phyloP scores from a whole-genome alignment of 2,888 invertebrate genomes.

The Sarcophaga rosellei region DNA sequence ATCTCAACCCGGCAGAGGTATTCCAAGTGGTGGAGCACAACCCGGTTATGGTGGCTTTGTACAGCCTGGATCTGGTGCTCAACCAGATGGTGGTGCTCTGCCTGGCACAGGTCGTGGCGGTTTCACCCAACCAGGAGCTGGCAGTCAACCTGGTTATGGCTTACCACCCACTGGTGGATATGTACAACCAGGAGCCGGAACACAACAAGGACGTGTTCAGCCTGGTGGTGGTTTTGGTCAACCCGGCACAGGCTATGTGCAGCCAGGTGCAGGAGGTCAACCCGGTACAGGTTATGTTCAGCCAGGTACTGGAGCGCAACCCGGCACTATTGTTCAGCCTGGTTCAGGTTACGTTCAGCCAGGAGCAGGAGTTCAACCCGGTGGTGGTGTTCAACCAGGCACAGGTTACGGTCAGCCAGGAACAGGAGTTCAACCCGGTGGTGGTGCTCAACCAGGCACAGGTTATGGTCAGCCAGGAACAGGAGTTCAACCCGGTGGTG shows the following conservation, averaged over 20 bases:
- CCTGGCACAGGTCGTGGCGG: conserved; percentile 29
- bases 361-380: conserved; percentile 19
- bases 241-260: background rate
- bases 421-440: conserved; percentile 51
- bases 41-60: conserved; percentile 27
- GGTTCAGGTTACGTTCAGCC: conserved; percentile 28
- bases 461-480: conserved; percentile 49
- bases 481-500: conserved; percentile 23
- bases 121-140: conserved; percentile 5
- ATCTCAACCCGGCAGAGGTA: background rate
- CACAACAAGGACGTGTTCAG: background rate
- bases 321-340: conserved; percentile 20
- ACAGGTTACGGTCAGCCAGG: conserved; percentile 46
- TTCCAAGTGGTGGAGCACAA: conserved; percentile 1
- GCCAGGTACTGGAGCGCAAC: background rate
- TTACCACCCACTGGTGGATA: background rate
- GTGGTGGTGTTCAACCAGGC: conserved; percentile 53
- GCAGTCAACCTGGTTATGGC: conserved; percentile 33
- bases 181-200: conserved; percentile 13
- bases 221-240: conserved; percentile 31
- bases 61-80: conserved; percentile 35
- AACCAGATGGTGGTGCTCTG: conserved; percentile 35
- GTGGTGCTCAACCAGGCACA: conserved; percentile 51
- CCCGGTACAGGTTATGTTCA: conserved; percentile 29
- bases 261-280: conserved; percentile 11